phyloP scores from a whole-genome alignment of 92 coral and sea anemone species.

The Siderastrea siderea region DNA sequence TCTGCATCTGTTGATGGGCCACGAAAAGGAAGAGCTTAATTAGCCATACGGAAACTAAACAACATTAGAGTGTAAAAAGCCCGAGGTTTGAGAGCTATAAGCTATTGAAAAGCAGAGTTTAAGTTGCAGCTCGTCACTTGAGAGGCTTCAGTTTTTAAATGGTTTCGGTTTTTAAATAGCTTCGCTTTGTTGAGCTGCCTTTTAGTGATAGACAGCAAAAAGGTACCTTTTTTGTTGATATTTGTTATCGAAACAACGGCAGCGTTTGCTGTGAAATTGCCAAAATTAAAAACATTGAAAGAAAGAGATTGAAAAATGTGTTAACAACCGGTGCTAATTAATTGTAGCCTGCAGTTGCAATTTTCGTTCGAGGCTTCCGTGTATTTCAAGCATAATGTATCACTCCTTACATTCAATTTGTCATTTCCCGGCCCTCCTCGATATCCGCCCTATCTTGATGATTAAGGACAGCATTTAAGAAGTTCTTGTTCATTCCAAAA shows the following conservation, averaged over 20 bases:
- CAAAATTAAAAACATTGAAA: constrained; percentile 45
- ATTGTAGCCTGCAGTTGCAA: constrained; percentile 31
- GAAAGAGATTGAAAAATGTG: constrained; percentile 53
- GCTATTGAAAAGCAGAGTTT: not conserved
- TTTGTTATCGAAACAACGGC: constrained; percentile 37
- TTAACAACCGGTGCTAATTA: constrained; percentile 33
- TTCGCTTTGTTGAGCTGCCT: constrained; percentile 18
- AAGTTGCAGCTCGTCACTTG: not conserved
- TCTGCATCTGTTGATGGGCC: constrained; percentile 35
- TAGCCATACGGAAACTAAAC: constrained; percentile 43
- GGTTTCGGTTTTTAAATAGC: constrained; percentile 5
- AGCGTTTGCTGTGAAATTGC: constrained; percentile 48
- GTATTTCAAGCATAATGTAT: constrained; percentile 32
- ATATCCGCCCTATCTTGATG: constrained; percentile 35
- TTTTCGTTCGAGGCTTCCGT: constrained; percentile 22
- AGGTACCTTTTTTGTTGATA: constrained; percentile 6
- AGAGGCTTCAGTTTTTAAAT: not conserved
- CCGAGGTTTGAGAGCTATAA: constrained; percentile 4
- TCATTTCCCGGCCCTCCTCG: constrained; percentile 20
- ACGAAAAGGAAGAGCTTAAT: constrained; percentile 27
- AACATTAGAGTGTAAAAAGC: constrained; percentile 35
- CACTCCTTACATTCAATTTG: constrained; percentile 27
- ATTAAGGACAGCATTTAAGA: constrained; percentile 25
- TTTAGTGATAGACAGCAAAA: not conserved
- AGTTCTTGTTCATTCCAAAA: constrained; percentile 10